Conservation (phyloP, 2,888 invertebrate genomes). For the Nemapogon koenigi region DNA sequence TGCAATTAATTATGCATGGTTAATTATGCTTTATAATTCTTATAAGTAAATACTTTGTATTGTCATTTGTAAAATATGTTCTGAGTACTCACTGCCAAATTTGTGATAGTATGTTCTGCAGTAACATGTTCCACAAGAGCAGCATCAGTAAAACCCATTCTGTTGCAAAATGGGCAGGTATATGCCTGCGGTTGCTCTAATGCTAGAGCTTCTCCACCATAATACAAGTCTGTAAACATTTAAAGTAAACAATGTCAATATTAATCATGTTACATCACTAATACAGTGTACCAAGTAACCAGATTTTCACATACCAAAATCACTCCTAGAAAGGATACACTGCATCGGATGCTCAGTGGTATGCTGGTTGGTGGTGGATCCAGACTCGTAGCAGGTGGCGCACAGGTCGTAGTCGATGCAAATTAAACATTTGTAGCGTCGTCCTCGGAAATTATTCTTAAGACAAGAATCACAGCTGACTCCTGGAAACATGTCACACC, state of each 20-base stretch:
- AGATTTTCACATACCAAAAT: slow-evolving; percentile 84
- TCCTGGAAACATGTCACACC: slow-evolving; percentile 71
- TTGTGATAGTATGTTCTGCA: slow-evolving; percentile 89
- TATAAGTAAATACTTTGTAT: no score
- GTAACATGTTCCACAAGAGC: slow-evolving; percentile 91
- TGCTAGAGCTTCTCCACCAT: slow-evolving; percentile 92
- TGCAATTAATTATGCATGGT: no score
- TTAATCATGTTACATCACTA: background rate
- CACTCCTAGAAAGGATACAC: slow-evolving; percentile 95
- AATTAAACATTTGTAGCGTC: slow-evolving; percentile 98
- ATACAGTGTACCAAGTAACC: slow-evolving; percentile 13
- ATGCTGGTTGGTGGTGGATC: slow-evolving; percentile 90
- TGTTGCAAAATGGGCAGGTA: slow-evolving; percentile 97
- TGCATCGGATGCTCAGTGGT: slow-evolving; percentile 98
- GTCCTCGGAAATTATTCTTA: slow-evolving; percentile 96
- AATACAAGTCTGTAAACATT: slow-evolving; percentile 80
- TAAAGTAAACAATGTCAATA: background rate
- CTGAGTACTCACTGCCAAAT: slow-evolving; percentile 86
- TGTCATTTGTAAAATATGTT: no score
- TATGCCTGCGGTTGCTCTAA: slow-evolving; percentile 94
- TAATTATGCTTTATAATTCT: no score
- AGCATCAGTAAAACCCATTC: slow-evolving; percentile 94
- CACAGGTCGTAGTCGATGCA: slow-evolving; percentile 99
- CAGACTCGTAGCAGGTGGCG: slow-evolving; percentile 93
- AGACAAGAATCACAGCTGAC: slow-evolving; percentile 99